Evolutionary conservation across 2,113 vertebrate species (phyloP), one percentile per base, ranked within the genome.

Genomic region (Corydoras maculifer): DNA sequence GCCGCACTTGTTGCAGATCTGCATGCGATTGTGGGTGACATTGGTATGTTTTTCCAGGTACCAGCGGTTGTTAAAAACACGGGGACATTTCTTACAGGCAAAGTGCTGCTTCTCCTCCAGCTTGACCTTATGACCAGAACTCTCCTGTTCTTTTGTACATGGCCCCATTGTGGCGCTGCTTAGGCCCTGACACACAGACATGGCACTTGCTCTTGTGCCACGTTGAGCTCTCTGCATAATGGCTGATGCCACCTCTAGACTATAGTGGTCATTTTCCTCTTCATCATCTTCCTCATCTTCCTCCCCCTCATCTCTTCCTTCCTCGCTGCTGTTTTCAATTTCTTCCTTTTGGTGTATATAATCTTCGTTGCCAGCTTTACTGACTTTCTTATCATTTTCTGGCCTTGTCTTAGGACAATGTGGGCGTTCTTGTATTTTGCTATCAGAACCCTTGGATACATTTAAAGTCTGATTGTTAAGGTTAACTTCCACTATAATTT

Each of bases 11-110:
- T 90, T 93, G 0, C 96, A 98, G 89, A 95, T 95, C 88, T 97
- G 94, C 95, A 96, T 95, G 73, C 96, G 93, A 81, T 93, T 96
- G 87, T 98, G 96, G 0, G 95, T 96, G 85, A 97, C 95, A 0
- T 94, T 98, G 91, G 97, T 95, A 91, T 98, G 96, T 63, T 98
- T 97, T 75, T 97, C 94, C 90, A 98, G 87, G 84, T 97, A 98
- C 95, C 95, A 98, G 82, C 94, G 93, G 86, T 97, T 98, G 89
- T 98, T 98, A 86, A 98, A 97, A 57, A 98, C 86, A 0, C 95
- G 90, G 0, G 95, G 94, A 48, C 96, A 98, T 73, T 96, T 98
- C 86, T 96, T 95, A 80, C 96, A 98, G 0, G 93, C 90, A 62
- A 93, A 96, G 69, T 96, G 92, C 69, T 95, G 95, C 79, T 94